Evolutionary conservation across 2,888 invertebrate genomes (phyloP).

Genomic region (Synanthedon tipuliformis): DNA sequence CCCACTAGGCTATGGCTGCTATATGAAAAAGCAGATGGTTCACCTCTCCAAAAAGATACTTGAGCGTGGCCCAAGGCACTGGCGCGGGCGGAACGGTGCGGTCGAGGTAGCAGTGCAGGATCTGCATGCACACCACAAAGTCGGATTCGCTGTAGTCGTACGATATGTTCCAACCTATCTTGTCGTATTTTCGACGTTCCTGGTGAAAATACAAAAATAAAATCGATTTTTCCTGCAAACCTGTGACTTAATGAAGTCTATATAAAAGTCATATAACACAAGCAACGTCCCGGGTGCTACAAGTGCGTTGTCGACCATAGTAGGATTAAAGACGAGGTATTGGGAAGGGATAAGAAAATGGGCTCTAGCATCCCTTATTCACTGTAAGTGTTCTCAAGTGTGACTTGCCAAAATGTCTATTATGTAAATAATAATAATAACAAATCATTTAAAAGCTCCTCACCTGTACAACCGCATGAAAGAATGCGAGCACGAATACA

Average conservation of each 20-base stretch:
- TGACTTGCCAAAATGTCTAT: too few species aligned
- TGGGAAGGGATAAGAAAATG: too few species aligned
- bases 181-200: constrained; percentile 93
- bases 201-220: constrained; percentile 23
- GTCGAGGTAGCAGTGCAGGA: constrained; percentile 85
- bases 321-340: too few species aligned
- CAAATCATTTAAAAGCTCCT: background rate
- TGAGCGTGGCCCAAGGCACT: constrained; percentile 91
- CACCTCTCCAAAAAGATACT: constrained; percentile 92
- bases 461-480: constrained; percentile 91
- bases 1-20: too few species aligned
- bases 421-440: too few species aligned
- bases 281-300: too few species aligned
- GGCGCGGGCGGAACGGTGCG: constrained; percentile 43
- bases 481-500: constrained; percentile 90
- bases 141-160: constrained; percentile 96
- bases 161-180: constrained; percentile 93
- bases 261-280: too few species aligned
- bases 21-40: background rate
- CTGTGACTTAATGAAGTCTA: background rate
- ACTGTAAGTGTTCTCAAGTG: too few species aligned
- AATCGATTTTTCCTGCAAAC: background rate
- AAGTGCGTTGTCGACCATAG: too few species aligned
- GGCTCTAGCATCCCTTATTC: too few species aligned
- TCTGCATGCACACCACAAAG: constrained; percentile 88